Percentiles rank a stretch among this genome's conserved stretches.
Conservation (phyloP, 2,113 vertebrate species). For the Furnarius figulus region DNA sequence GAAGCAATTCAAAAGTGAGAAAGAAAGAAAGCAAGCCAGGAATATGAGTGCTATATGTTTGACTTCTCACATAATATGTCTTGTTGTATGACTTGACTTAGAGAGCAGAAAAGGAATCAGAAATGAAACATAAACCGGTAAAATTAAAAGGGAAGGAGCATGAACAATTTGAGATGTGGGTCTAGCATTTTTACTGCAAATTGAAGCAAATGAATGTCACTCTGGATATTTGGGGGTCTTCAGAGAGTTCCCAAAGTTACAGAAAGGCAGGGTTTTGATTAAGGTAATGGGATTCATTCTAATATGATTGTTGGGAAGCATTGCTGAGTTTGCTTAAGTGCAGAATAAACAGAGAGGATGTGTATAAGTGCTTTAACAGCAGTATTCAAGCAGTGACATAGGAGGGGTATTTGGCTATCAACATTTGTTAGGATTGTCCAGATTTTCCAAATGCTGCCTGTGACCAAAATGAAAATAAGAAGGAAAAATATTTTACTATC, state of each 20-base stretch:
- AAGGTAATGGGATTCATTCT: neutral
- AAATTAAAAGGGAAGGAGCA: neutral
- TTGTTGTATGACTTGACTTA: neutral
- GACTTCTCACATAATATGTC: neutral
- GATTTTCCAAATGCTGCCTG: neutral
- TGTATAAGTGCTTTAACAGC: neutral
- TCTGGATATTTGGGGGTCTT: neutral
- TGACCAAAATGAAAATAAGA: neutral
- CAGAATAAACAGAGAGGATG: neutral
- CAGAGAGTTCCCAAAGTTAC: neutral
- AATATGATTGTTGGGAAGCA: neutral
- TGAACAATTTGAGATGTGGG: neutral
- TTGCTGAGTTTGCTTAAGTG: neutral
- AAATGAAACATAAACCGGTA: neutral
- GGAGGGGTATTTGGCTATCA: neutral
- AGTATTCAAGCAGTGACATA: neutral
- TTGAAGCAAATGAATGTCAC: neutral
- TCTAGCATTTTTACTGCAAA: neutral
- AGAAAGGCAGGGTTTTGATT: neutral
- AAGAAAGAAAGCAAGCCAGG: neutral
- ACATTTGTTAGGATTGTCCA: neutral
- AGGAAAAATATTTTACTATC: neutral
- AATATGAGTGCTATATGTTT: neutral
- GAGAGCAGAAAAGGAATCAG: neutral
- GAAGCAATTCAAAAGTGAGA: neutral